Conservation (phyloP, 2,888 invertebrate species). For the Oxyscelio sp. region DNA sequence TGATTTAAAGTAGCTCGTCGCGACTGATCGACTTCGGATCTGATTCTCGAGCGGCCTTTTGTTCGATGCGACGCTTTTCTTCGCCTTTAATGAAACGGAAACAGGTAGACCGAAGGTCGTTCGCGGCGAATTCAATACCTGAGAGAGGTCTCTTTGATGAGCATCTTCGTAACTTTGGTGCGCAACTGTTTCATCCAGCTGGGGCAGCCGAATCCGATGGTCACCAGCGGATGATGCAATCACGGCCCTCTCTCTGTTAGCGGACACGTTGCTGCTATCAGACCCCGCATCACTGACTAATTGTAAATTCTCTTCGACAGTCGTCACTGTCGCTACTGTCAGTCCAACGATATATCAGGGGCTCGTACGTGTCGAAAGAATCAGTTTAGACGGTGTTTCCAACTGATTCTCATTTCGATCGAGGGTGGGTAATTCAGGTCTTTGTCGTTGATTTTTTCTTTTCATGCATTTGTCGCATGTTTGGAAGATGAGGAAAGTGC, state of each 20-base stretch:
- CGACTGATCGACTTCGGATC: conserved; percentile 11
- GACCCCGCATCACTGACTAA: conserved; percentile 87
- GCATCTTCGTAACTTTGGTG: conserved; percentile 82
- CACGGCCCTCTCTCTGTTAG: conserved; percentile 80
- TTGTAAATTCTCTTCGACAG: conserved; percentile 68
- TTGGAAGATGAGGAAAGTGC: no score
- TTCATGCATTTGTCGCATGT: no score
- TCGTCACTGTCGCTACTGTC: conserved; percentile 67
- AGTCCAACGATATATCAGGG: conserved; percentile 46
- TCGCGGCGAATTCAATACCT: conserved; percentile 80
- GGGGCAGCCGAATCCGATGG: conserved; percentile 73
- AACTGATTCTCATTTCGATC: no score
- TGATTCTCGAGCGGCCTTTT: conserved; percentile 8
- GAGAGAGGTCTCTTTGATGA: conserved; percentile 87
- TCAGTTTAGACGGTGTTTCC: not conserved
- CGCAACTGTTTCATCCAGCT: conserved; percentile 71
- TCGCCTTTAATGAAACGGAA: not conserved
- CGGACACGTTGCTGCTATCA: conserved; percentile 82
- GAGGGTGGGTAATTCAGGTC: no score
- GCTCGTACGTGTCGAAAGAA: not conserved
- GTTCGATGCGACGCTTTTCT: conserved; percentile 16
- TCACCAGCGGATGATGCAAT: conserved; percentile 83
- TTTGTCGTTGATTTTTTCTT: no score
- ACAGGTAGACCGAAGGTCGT: conserved; percentile 6
- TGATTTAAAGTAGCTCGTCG: conserved; percentile 18